Conservation (phyloP, 35 echinoderm and acorn worm species). For the Lytechinus pictus region DNA sequence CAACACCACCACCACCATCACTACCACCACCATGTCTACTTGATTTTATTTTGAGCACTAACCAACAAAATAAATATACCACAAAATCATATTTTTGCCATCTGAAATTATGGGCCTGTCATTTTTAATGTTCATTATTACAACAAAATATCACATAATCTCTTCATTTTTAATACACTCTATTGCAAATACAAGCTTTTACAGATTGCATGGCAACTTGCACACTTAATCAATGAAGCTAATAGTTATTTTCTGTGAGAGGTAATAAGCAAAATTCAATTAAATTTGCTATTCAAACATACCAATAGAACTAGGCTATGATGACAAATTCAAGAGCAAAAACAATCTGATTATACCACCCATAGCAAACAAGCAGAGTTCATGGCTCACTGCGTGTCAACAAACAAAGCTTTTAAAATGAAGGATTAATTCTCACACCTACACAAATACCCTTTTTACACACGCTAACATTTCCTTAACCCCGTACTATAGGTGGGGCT, state of each 20-base stretch:
- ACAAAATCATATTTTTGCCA: no score
- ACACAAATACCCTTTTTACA: no score
- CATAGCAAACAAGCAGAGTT: not conserved
- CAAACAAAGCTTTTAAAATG: not conserved
- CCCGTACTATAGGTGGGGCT: no score
- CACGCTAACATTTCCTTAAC: no score
- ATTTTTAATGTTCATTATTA: no score
- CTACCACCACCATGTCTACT: no score
- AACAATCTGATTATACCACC: not conserved
- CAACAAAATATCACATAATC: no score
- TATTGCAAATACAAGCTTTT: not conserved
- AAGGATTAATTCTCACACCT: slow-evolving; percentile 10
- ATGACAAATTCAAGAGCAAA: not conserved
- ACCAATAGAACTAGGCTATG: not conserved
- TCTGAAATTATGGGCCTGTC: no score
- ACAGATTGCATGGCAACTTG: not conserved
- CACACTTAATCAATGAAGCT: not conserved
- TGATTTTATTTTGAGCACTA: no score
- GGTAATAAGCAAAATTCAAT: not conserved
- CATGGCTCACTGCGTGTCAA: not conserved
- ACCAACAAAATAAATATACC: no score
- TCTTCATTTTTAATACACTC: no score
- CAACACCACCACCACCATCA: no score
- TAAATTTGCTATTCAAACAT: not conserved
- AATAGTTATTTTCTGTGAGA: not conserved